Percentiles rank a stretch among this genome's conserved stretches.
These are phyloP conservation scores for Chaenodraco wilsoni DNA, from an alignment of 2,797 vertebrate species.

Conservation along the genomic window DNA sequence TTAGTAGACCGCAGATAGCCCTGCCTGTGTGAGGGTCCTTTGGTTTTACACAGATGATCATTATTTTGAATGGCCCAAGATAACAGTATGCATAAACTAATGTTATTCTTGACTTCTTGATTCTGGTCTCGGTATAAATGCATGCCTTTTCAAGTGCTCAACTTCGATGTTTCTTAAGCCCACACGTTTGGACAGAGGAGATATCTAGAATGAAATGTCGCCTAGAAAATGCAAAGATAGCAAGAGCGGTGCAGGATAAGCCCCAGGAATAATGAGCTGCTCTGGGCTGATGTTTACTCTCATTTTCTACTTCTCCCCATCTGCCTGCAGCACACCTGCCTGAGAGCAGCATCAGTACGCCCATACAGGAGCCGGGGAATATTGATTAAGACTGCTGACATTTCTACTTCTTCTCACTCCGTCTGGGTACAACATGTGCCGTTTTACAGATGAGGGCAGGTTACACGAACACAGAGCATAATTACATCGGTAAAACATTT, in stretches of 20 bases:
- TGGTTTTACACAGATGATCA: background rate
- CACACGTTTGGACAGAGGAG: constrained; percentile 41
- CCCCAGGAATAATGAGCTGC: constrained; percentile 46
- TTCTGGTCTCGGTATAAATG: background rate
- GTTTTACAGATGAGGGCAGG: constrained; percentile 26
- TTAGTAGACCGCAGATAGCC: background rate
- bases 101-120: constrained; percentile 2
- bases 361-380: constrained; percentile 46
- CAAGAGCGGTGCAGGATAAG: constrained; percentile 42
- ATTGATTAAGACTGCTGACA: constrained; percentile 75
- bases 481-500: constrained; percentile 5
- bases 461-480: background rate
- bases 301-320: constrained; percentile 48
- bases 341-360: constrained; percentile 43
- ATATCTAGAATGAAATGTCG: constrained; percentile 28
- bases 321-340: constrained; percentile 60
- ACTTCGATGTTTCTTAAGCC: constrained; percentile 21
- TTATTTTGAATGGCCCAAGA: background rate
- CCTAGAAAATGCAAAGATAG: constrained; percentile 25
- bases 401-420: constrained; percentile 60
- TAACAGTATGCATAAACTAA: background rate
- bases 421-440: constrained; percentile 32
- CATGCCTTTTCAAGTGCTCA: background rate
- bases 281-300: constrained; percentile 41
- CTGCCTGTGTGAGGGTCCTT: background rate